A percentile compares a stretch with the other conserved stretches of the same genome.
Evolutionary conservation across 37 sponge, comb jelly and placozoan genomes (phyloP).

Genomic region (Sycon ciliatum): DNA sequence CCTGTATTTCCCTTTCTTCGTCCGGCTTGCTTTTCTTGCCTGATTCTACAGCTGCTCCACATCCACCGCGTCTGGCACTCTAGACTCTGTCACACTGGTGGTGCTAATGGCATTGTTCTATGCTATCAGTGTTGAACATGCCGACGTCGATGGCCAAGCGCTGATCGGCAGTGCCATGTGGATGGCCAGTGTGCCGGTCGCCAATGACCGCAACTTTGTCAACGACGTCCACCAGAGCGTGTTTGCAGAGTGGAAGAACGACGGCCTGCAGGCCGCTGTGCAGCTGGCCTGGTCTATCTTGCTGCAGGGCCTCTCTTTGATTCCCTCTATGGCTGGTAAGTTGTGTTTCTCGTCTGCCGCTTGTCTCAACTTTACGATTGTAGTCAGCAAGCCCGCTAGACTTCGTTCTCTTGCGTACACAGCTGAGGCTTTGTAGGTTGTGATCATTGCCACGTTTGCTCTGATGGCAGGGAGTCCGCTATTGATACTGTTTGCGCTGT

Average conservation of each 20-base stretch:
- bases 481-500: too few relatives aligned
- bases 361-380: too few relatives aligned
- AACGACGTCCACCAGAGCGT: slow-evolving; percentile 47
- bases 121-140: slow-evolving; percentile 70
- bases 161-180: neutral
- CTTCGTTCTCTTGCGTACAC: too few relatives aligned
- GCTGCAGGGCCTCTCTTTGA: neutral
- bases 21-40: too few relatives aligned
- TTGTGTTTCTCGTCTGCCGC: too few relatives aligned
- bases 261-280: slow-evolving; percentile 51
- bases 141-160: too few relatives aligned
- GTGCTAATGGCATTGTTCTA: slow-evolving; percentile 67
- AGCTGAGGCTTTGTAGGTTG: too few relatives aligned
- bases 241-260: slow-evolving; percentile 16
- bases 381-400: too few relatives aligned
- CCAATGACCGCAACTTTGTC: slow-evolving; percentile 41
- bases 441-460: too few relatives aligned
- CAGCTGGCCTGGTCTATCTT: slow-evolving; percentile 65
- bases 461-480: too few relatives aligned
- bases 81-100: slow-evolving; percentile 53
- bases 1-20: too few relatives aligned
- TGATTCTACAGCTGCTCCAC: too few relatives aligned
- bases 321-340: neutral
- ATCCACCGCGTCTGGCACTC: slow-evolving; percentile 15
- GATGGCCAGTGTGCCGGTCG: slow-evolving; percentile 41